Evolutionary conservation across 2,888 invertebrate genomes (phyloP).

Genomic region (Lepidonotus clava): DNA sequence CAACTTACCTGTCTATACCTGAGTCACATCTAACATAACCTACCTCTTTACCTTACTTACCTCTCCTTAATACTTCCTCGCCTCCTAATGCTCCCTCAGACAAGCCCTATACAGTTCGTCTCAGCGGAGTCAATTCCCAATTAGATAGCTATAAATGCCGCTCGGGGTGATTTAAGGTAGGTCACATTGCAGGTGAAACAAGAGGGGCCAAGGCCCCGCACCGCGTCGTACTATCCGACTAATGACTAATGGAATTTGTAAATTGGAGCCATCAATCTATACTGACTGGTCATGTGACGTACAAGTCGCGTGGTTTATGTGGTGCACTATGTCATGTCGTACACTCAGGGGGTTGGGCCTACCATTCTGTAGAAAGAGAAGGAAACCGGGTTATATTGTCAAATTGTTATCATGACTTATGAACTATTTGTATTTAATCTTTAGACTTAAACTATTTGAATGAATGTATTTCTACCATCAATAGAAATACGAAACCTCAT

Average conservation of each 20-base stretch:
- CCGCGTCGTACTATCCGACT: neutral
- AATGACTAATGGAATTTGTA: constrained; percentile 42
- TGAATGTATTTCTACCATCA: too few species aligned
- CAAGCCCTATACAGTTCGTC: neutral
- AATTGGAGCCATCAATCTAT: constrained; percentile 41
- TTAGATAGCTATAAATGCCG: constrained; percentile 8
- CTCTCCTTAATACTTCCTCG: too few species aligned
- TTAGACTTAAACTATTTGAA: too few species aligned
- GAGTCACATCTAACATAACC: too few species aligned
- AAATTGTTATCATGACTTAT: too few species aligned
- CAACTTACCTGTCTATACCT: too few species aligned
- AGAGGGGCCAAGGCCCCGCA: neutral
- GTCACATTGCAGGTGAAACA: neutral
- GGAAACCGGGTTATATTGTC: neutral
- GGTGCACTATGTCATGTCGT: too few species aligned
- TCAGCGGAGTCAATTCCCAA: constrained; percentile 6
- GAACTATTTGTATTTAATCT: too few species aligned
- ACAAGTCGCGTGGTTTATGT: neutral
- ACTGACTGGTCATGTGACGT: neutral
- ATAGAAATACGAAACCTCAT: too few species aligned
- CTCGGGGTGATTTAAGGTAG: neutral
- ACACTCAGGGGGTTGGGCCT: neutral
- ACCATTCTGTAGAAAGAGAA: neutral
- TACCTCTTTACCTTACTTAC: too few species aligned
- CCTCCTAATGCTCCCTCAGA: too few species aligned